These are phyloP conservation scores for Manacus vitellinus DNA, from an alignment of 2,113 vertebrate genomes.

Conservation along the genomic window DNA sequence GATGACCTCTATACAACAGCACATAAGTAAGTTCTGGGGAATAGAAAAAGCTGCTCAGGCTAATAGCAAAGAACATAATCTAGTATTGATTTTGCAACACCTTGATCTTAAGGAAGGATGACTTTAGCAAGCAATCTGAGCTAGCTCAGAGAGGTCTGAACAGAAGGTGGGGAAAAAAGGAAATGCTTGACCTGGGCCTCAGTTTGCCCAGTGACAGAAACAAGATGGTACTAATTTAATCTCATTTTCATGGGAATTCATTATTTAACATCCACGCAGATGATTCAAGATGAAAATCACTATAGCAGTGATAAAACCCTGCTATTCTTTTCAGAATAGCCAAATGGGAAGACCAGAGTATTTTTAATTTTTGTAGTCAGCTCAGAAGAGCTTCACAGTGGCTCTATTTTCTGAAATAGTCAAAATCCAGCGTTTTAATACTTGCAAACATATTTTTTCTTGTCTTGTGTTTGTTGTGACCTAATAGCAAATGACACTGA, in stretches of 20 bases:
- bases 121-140: constrained; percentile 5
- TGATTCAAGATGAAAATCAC: not conserved
- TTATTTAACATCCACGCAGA: not conserved
- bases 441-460: not conserved
- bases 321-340: not conserved
- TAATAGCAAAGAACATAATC: constrained; percentile 46
- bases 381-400: not conserved
- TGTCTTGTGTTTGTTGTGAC: not conserved
- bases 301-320: not conserved
- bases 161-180: not conserved
- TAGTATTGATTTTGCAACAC: constrained; percentile 25
- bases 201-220: not conserved
- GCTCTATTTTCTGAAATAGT: not conserved
- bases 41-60: not conserved
- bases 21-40: not conserved
- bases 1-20: not conserved
- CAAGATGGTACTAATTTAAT: not conserved
- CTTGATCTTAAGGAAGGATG: constrained; percentile 13
- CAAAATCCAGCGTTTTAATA: not conserved
- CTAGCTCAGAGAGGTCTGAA: not conserved
- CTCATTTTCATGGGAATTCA: not conserved
- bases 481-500: not conserved
- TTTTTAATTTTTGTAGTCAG: not conserved
- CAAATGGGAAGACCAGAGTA: not conserved
- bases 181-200: not conserved